Conservation (phyloP, 2,797 vertebrate genomes). For the Megaceryle alcyon region DNA sequence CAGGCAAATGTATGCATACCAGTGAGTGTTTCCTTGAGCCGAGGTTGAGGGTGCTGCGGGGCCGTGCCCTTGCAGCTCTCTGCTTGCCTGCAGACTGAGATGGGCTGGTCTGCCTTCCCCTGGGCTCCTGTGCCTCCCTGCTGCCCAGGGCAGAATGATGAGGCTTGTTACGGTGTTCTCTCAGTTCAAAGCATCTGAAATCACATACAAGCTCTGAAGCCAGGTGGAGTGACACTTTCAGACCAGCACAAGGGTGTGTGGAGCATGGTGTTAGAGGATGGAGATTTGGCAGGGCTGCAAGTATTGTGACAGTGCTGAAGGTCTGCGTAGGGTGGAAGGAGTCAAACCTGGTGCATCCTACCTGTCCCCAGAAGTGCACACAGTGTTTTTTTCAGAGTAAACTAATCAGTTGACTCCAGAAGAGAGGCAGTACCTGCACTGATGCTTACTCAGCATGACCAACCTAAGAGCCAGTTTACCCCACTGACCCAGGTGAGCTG, state of each 20-base stretch:
- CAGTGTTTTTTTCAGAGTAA: background rate
- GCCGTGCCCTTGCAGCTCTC: background rate
- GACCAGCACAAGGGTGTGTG: background rate
- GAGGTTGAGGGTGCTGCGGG: background rate
- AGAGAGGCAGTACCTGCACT: background rate
- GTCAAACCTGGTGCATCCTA: background rate
- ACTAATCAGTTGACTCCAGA: background rate
- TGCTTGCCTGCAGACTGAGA: background rate
- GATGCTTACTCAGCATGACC: background rate
- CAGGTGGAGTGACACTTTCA: background rate
- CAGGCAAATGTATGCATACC: fast-evolving
- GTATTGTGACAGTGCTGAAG: background rate
- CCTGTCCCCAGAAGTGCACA: background rate
- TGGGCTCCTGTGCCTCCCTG: background rate
- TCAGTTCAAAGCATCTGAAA: background rate
- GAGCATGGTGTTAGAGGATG: background rate
- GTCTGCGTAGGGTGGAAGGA: background rate
- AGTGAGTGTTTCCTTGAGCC: fast-evolving
- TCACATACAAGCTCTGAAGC: fast-evolving
- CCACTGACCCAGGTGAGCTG: fast-evolving
- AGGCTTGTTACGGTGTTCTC: fast-evolving
- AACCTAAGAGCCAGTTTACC: fast-evolving
- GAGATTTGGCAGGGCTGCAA: fast-evolving
- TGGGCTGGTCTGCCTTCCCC: background rate
- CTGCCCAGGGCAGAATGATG: fast-evolving